Conservation (phyloP, 1,140 invertebrate genomes). For the Trichogramma pretiosum region DNA sequence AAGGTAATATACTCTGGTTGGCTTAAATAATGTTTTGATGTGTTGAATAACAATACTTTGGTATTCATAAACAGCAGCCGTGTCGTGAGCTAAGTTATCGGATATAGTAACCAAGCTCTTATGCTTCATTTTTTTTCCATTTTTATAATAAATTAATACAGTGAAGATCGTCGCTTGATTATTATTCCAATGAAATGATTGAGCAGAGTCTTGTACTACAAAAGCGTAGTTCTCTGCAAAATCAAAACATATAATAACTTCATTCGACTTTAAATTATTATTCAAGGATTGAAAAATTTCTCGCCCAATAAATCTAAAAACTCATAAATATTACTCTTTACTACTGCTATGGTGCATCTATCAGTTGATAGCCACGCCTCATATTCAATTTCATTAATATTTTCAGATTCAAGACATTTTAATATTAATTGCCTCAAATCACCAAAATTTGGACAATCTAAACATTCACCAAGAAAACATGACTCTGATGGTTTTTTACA, state of each 20-base stretch:
- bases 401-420: background rate
- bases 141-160: conserved; percentile 6
- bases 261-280: background rate
- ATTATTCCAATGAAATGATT: conserved; percentile 12
- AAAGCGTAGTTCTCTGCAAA: too few relatives aligned
- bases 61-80: conserved; percentile 3
- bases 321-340: background rate
- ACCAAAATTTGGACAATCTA: background rate
- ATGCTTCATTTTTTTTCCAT: background rate
- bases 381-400: background rate
- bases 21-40: background rate
- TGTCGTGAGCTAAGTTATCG: conserved; percentile 2
- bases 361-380: background rate
- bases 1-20: conserved; percentile 14
- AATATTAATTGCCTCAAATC: background rate
- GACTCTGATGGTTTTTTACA: conserved; percentile 1
- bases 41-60: conserved; percentile 9
- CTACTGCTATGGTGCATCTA: background rate
- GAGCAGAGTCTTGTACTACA: conserved; percentile 1
- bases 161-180: conserved; percentile 11
- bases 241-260: background rate
- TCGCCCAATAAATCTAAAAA: background rate
- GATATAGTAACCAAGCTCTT: conserved; percentile 9
- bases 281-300: background rate
- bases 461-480: conserved; percentile 10